phyloP scores from a whole-genome alignment of 2,888 invertebrate species.

The Drosophila quinaria region DNA sequence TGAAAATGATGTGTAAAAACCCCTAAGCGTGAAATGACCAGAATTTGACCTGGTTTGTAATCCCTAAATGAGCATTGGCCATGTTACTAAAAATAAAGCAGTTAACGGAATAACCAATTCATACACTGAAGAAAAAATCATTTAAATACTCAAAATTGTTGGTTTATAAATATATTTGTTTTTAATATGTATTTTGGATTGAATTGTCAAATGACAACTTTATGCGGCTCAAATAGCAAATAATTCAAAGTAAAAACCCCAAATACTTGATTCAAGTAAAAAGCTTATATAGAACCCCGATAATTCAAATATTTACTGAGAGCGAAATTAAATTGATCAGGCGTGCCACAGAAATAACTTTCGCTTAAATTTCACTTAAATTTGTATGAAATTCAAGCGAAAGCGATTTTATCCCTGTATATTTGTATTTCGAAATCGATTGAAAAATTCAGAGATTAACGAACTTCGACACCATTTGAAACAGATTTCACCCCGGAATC shows the following conservation, averaged over 20 bases:
- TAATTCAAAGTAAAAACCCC: no score
- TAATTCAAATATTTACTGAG: no score
- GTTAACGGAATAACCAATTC: constrained; percentile 10
- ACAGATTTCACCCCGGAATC: neutral
- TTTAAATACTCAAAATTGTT: neutral
- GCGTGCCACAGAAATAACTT: no score
- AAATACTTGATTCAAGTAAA: neutral
- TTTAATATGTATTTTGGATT: neutral
- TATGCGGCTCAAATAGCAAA: no score
- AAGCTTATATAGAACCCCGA: neutral
- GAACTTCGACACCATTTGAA: neutral
- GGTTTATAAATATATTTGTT: neutral
- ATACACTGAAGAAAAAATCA: neutral
- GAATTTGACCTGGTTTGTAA: constrained; percentile 9
- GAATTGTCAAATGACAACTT: neutral
- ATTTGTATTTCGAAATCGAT: neutral
- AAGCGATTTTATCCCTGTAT: no score
- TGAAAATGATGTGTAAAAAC: constrained; percentile 44
- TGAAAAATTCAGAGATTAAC: neutral
- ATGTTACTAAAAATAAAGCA: constrained; percentile 23
- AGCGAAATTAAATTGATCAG: no score
- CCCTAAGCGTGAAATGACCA: constrained; percentile 37
- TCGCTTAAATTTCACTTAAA: no score
- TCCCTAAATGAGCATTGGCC: constrained; percentile 2
- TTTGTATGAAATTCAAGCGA: no score